Evolutionary conservation across 2,113 vertebrate species (phyloP).

Genomic region (Plectropomus leopardus): DNA sequence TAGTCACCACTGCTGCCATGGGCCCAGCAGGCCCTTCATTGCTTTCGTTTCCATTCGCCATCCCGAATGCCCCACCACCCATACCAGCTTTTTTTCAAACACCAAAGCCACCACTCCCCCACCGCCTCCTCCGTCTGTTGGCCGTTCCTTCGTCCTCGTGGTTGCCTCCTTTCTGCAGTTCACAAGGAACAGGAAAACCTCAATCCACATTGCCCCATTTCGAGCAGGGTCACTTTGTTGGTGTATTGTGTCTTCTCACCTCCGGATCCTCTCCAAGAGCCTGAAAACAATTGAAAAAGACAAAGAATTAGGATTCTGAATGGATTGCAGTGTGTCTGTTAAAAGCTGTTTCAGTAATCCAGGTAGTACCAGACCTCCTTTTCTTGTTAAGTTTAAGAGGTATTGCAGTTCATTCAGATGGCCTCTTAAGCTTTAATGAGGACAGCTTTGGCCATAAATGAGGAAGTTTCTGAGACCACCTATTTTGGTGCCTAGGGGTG

Average conservation of each 20-base stretch:
- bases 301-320: slow-evolving; percentile 20
- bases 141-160: slow-evolving; percentile 79
- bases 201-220: slow-evolving; percentile 81
- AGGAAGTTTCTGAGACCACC: background rate
- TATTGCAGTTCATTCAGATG: background rate
- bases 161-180: slow-evolving; percentile 75
- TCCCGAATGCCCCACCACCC: slow-evolving; percentile 64
- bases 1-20: slow-evolving; percentile 79
- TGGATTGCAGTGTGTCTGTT: background rate
- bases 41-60: slow-evolving; percentile 89
- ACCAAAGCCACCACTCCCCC: slow-evolving; percentile 59
- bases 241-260: slow-evolving; percentile 11
- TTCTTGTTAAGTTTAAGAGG: background rate
- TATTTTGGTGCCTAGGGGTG: too few species aligned
- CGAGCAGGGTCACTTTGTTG: slow-evolving; percentile 50
- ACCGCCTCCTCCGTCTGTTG: slow-evolving; percentile 64
- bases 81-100: slow-evolving; percentile 44
- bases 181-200: slow-evolving; percentile 70
- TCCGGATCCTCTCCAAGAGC: slow-evolving; percentile 27
- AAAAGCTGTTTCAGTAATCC: background rate
- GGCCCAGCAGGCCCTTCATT: slow-evolving; percentile 76
- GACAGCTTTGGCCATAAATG: background rate
- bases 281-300: slow-evolving; percentile 61
- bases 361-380: background rate
- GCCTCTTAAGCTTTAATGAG: background rate